Evolutionary conservation across 2,888 invertebrate species (phyloP), one percentile per base, ranked within the genome.

Genomic region (Sinohyriopsis cumingii): DNA sequence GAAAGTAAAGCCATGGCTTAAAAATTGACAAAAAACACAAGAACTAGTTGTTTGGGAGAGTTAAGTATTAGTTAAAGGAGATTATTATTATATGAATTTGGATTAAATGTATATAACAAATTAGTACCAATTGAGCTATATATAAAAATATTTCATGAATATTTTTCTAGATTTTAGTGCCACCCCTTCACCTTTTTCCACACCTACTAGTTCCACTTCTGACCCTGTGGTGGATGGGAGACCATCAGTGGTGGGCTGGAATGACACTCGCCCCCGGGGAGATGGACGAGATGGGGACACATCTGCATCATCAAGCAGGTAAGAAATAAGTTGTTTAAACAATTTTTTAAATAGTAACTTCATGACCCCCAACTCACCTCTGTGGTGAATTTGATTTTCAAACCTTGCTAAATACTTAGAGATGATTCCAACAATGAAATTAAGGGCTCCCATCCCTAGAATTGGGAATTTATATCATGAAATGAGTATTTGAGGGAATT

Each of bases 211-310:
- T 61, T 71, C 76, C 55, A 73, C 80, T 18, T 80, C 82, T 19
- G 81, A 80, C 72, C 81, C 82, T 20, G 76, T 74, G 56, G 79
- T 73, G 6, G 85, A 86, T 73, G 80, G 80, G 22, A 73, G 85
- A 20, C 84, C 84, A 15, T 84, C 87, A 57, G 79, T 82, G 73
- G 76, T 84, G 78, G 87, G 86, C 59, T 85, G 83, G 79, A 83
- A 83, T 56, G 87, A 84, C 62, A 79, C 77, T n/a, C 82, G 89
- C 55, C 86, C 80, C 67, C 82, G 86, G 55, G 89, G 89, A 59
- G 89, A 89, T 76, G 89, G 89, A 0, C 79, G 85, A 63, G 89
- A 88, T 81, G 85, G 84, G 0, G 87, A 88, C 72, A 83, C 83
- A 55, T 83, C 87, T 7, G 77, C 76, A 6, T 80, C 83, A 63